Conservation (phyloP, 2,888 invertebrate species). For the Scaptomyza polygonia region DNA sequence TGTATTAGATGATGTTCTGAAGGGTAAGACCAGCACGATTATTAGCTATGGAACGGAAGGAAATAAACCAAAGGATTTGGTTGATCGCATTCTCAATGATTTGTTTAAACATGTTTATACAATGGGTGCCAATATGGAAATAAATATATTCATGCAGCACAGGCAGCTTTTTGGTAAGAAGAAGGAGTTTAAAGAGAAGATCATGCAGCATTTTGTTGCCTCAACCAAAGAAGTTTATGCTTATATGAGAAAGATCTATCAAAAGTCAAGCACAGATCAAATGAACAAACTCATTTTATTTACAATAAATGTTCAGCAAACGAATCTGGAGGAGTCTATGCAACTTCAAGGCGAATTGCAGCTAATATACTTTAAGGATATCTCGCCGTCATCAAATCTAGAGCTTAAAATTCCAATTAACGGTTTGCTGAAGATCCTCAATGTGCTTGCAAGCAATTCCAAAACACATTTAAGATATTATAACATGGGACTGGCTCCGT, state of each 20-base stretch:
- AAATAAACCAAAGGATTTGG: constrained; percentile 20
- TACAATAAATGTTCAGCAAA: constrained; percentile 43
- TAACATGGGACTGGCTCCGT: constrained; percentile 45
- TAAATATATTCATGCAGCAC: constrained; percentile 46
- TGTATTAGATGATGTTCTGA: constrained; percentile 44
- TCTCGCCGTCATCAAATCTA: not conserved
- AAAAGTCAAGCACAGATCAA: not conserved
- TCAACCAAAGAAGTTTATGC: constrained; percentile 43
- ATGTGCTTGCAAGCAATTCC: constrained; percentile 27
- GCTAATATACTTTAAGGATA: constrained; percentile 30
- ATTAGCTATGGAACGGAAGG: constrained; percentile 34
- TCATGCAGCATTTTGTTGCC: constrained; percentile 41
- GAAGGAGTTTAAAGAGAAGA: not conserved
- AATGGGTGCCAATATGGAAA: constrained; percentile 40
- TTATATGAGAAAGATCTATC: constrained; percentile 35
- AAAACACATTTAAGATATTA: constrained; percentile 58
- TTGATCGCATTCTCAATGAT: constrained; percentile 32
- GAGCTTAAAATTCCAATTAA: constrained; percentile 25
- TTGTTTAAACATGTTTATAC: constrained; percentile 45
- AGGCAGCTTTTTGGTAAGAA: not conserved
- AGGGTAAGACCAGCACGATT: constrained; percentile 46
- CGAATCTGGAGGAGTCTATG: constrained; percentile 22
- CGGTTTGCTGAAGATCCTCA: constrained; percentile 33
- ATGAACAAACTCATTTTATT: constrained; percentile 19
- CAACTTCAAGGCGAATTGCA: constrained; percentile 46